Evolutionary conservation across 2,888 invertebrate genomes (phyloP), one percentile per base, ranked within the genome.

Genomic region (Lepidocyrtinus sp.): DNA sequence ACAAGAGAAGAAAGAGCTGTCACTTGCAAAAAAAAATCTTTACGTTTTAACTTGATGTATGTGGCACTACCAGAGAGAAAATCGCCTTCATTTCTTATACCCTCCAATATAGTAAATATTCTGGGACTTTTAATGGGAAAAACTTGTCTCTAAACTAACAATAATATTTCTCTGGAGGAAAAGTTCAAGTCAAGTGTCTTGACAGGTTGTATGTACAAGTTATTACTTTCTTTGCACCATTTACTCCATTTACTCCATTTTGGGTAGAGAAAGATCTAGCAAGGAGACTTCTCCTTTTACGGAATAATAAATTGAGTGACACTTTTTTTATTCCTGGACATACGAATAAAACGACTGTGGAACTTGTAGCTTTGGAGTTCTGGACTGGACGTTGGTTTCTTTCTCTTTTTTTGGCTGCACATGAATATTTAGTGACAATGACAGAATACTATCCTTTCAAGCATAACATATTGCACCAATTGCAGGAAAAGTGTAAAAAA

Each of bases 211-310:
- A 55, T 55, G 15, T 55, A 3, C 2, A 19, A 17, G 22, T 36
- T 68, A 79, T 73, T 73, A 65, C 74, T 71, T 80, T 80, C 80
- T 75, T 71, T 75, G 80, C 80, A 80, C 75, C 80, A 80, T 80
- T 80, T 80, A 62, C 71, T 67, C 36, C 26, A 5, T 17, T 26
- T 19, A 45, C 59, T 36, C 17, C 19, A 67, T 46, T 55, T 7
- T 5, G 12, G 36, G 36, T 7, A 36, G 12, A 36, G 36, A n/a
- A n/a, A 12, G 36, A 36, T 36, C 36, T 36, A 12, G 36, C 12
- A 12, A 36, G 12, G 36, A 36, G 36, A 7, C 12, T 36, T 36
- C 12, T 61, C 25, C 45, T 25, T 72, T 22, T 15, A 45, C 45
- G 36, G 12, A 27, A 21, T 21, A 71, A 69, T 19, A 63, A 46